These are phyloP conservation scores for Drosophila truncata DNA, from an alignment of 1,140 invertebrate genomes.

Conservation along the genomic window DNA sequence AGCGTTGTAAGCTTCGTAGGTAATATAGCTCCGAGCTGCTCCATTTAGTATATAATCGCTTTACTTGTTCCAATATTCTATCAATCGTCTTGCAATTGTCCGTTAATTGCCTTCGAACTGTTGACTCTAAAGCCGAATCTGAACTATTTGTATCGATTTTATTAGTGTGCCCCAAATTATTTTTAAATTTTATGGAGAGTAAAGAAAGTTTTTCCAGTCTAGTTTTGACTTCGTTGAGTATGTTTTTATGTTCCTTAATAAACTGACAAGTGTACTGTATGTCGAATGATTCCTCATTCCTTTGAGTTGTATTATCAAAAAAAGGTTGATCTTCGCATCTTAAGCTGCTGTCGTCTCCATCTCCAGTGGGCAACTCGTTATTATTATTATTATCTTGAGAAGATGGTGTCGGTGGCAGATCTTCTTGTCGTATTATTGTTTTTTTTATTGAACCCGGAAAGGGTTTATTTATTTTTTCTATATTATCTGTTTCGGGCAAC, in stretches of 20 bases:
- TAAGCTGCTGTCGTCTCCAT: constrained; percentile 18
- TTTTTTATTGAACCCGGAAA: constrained; percentile 39
- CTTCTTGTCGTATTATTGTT: constrained; percentile 17
- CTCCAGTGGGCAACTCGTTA: constrained; percentile 30
- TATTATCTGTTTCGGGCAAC: constrained; percentile 19
- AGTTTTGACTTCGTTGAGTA: constrained; percentile 52
- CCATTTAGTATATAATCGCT: constrained; percentile 62
- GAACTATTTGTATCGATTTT: background rate
- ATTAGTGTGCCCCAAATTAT: constrained; percentile 21
- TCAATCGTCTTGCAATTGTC: constrained; percentile 50
- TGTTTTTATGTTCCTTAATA: constrained; percentile 63
- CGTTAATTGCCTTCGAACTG: constrained; percentile 48
- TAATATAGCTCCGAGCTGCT: constrained; percentile 71
- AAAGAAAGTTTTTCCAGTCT: constrained; percentile 52
- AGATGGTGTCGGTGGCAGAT: constrained; percentile 15
- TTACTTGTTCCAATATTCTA: constrained; percentile 52
- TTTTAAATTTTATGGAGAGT: constrained; percentile 58
- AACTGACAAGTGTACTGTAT: constrained; percentile 44
- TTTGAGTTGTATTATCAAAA: constrained; percentile 9
- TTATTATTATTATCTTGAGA: constrained; percentile 70
- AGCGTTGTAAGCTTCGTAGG: constrained; percentile 58
- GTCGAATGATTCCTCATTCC: constrained; percentile 2
- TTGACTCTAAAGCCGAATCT: constrained; percentile 40
- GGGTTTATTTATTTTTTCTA: constrained; percentile 24
- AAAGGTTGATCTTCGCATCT: constrained; percentile 23